Evolutionary conservation across 2,113 vertebrate species (phyloP), one percentile per base, ranked within the genome.

Genomic region (Taxidea taxus): DNA sequence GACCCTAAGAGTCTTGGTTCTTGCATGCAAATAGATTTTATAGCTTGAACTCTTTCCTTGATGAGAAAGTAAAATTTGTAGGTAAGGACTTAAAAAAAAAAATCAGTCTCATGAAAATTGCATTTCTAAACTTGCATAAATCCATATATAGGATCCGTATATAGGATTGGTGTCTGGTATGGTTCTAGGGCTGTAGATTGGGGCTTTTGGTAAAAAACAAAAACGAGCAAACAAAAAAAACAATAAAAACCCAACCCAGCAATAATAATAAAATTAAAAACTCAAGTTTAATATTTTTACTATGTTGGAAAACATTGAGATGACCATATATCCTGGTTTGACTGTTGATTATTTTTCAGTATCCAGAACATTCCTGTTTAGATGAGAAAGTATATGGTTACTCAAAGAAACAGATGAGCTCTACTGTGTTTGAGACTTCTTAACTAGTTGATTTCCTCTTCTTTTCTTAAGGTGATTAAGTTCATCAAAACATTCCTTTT

Each of bases 71-170:
- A 89, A 93, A 93, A 92, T 49, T 54, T 51, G 23, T 64, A 80
- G 44, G 10, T 74, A 85, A 82, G 9, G 31, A 62, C 8, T 82
- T 89, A 31, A 54, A 88, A 47, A 83, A 51, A 87, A 66, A 91
- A 77, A 31, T 39, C 39, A 92, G n/a, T 84, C 14, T 84, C 74
- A 64, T 92, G 60, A 93, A 78, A 78, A 80, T 87, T 83, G 39
- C 13, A 60, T 90, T 95, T 93, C 84, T 27, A 87, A 93, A 88
- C 7, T 91, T 98, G 18, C 6, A 58, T 62, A 91, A 82, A 37
- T 72, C 27, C 54, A 49, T n/a, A n/a, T n/a, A n/a, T n/a, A n/a
- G n/a, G n/a, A n/a, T n/a, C 56, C 12, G 47, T 25, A 90, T 88
- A 27, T 70, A 95, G 78, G 39, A 11, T 77, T 64, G 44, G 9